A percentile compares a stretch with the other conserved stretches of the same genome.
Evolutionary conservation across 2,888 invertebrate genomes (phyloP).

Genomic region (Frankliniella fusca): DNA sequence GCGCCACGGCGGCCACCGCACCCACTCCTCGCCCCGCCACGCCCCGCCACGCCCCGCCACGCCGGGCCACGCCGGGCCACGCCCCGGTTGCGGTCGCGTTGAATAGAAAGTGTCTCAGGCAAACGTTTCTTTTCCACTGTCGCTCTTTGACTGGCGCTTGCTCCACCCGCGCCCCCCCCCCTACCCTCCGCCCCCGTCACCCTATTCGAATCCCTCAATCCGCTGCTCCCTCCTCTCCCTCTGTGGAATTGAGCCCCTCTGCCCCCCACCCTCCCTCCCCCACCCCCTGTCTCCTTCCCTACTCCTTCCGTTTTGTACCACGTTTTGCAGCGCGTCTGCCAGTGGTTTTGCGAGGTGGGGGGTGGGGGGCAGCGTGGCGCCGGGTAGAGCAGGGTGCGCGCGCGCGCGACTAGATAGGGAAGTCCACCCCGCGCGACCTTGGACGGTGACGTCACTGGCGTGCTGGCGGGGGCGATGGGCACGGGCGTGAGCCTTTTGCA

Average conservation of each 20-base stretch:
- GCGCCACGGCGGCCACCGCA: neutral
- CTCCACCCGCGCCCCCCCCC: neutral
- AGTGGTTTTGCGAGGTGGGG: no score
- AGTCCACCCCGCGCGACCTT: neutral
- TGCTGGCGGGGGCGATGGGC: no score
- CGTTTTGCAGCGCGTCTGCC: no score
- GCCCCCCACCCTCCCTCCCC: no score
- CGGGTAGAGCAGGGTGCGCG: no score
- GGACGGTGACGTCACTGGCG: neutral
- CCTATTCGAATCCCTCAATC: neutral
- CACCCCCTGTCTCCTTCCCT: no score
- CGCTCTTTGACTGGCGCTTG: neutral
- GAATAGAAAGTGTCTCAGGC: constrained; percentile 14
- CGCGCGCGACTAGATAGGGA: neutral
- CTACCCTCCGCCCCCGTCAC: neutral
- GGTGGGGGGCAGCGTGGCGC: no score
- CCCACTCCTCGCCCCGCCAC: neutral
- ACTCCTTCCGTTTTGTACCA: no score
- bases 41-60: neutral
- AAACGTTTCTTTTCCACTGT: constrained; percentile 13
- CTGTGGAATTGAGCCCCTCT: no score
- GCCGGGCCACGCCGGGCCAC: neutral
- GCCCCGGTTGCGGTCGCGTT: constrained; percentile 14
- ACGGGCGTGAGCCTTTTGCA: no score
- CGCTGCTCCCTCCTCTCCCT: no score